Conservation (phyloP, 2,888 invertebrate genomes). For the Tanaodytes sp. region DNA sequence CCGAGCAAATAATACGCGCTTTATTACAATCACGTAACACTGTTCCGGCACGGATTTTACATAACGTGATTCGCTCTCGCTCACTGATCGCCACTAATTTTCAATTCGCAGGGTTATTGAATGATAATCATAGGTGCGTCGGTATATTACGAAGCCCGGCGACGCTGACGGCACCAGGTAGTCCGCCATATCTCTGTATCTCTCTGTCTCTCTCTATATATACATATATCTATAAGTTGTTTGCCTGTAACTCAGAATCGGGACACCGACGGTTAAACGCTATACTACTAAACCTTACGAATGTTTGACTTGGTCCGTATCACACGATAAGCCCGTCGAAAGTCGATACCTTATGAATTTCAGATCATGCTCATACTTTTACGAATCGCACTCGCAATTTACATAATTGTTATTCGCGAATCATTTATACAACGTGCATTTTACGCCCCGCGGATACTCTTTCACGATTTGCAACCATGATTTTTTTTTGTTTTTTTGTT, state of each 20-base stretch:
- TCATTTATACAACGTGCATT: too few species aligned
- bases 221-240: too few species aligned
- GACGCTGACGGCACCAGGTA: constrained; percentile 18
- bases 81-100: constrained; percentile 40
- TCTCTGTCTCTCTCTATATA: too few species aligned
- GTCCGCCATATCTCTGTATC: not conserved
- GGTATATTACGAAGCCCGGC: constrained; percentile 19
- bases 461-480: too few species aligned
- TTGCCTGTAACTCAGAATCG: too few species aligned
- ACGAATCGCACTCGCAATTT: not conserved
- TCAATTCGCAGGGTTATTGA: constrained; percentile 38
- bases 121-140: constrained; percentile 40
- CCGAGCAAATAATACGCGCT: constrained; percentile 13
- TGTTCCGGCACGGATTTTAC: constrained; percentile 35
- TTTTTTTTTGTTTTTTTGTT: too few species aligned
- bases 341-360: not conserved
- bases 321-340: not conserved
- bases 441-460: too few species aligned
- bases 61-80: constrained; percentile 43
- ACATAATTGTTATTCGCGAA: constrained; percentile 1
- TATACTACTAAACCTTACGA: too few species aligned
- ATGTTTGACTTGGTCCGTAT: not conserved
- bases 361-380: not conserved
- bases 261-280: too few species aligned
- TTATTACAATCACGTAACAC: constrained; percentile 14